These are phyloP conservation scores for Laticauda laticaudata DNA, from an alignment of 2,113 vertebrate genomes.

Conservation along the genomic window DNA sequence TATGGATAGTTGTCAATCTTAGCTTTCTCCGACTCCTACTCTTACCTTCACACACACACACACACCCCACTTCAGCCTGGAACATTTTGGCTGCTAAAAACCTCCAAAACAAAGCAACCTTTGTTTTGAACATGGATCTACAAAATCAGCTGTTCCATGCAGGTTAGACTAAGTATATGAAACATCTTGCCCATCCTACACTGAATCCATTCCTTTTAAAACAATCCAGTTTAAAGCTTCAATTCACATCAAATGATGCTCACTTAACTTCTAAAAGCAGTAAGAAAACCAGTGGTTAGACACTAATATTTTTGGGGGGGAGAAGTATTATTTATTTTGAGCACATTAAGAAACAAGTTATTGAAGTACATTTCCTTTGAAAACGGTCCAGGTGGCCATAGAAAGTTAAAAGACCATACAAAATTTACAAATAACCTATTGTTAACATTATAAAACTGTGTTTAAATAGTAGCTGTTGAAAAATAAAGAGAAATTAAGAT, in stretches of 20 bases:
- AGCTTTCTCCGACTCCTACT: background rate
- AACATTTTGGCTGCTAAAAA: background rate
- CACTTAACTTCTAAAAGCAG: conserved; percentile 31
- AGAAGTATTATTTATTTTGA: conserved; percentile 77
- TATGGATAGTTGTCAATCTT: background rate
- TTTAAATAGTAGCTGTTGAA: conserved; percentile 46
- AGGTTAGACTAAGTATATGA: background rate
- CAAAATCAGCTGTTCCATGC: background rate
- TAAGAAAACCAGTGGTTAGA: conserved; percentile 66
- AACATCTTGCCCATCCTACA: background rate
- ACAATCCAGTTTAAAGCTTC: background rate
- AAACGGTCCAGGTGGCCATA: conserved; percentile 74
- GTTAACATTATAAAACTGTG: conserved; percentile 46
- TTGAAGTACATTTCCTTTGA: conserved; percentile 72
- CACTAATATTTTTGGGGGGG: conserved; percentile 54
- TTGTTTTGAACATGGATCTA: background rate
- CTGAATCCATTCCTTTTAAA: background rate
- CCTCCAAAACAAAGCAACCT: background rate
- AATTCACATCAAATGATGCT: background rate
- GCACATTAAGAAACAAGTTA: conserved; percentile 73
- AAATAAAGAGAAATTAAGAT: conserved; percentile 45
- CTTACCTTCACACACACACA: background rate
- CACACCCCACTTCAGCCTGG: background rate
- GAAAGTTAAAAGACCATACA: conserved; percentile 67
- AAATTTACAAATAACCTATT: conserved; percentile 75